These are phyloP conservation scores for Carcina quercana DNA, from an alignment of 2,888 invertebrate species.

Conservation along the genomic window DNA sequence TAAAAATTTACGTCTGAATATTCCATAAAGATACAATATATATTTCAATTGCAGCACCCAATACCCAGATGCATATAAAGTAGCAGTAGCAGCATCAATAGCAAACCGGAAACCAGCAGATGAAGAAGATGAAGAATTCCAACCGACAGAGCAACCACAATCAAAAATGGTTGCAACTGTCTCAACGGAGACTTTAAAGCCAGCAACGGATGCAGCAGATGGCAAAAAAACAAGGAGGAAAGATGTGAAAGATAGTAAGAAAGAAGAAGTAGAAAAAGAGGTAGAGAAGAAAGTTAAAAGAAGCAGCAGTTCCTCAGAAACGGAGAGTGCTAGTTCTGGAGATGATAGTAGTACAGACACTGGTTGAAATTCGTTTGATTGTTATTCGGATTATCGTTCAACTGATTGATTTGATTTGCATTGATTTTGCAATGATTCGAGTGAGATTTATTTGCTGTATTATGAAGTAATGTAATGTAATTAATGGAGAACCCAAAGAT, in stretches of 20 bases:
- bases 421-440: no score
- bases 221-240: constrained; percentile 44
- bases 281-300: constrained; percentile 31
- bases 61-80: constrained; percentile 79
- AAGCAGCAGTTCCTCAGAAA: constrained; percentile 75
- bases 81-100: constrained; percentile 70
- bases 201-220: constrained; percentile 43
- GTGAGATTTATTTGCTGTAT: no score
- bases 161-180: constrained; percentile 65
- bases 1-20: no score
- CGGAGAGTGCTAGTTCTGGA: constrained; percentile 77
- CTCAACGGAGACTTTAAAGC: constrained; percentile 63
- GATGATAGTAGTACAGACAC: constrained; percentile 79
- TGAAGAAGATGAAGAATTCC: constrained; percentile 52
- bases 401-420: no score
- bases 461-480: no score
- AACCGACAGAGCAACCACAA: constrained; percentile 34
- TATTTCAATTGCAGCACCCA: constrained; percentile 58
- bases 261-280: constrained; percentile 34
- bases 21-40: no score
- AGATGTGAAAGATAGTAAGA: constrained; percentile 25
- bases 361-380: constrained; percentile 55
- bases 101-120: constrained; percentile 55
- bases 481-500: no score
- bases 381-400: no score